phyloP scores from a whole-genome alignment of 2,888 invertebrate genomes.

The Deilephila porcellus region DNA sequence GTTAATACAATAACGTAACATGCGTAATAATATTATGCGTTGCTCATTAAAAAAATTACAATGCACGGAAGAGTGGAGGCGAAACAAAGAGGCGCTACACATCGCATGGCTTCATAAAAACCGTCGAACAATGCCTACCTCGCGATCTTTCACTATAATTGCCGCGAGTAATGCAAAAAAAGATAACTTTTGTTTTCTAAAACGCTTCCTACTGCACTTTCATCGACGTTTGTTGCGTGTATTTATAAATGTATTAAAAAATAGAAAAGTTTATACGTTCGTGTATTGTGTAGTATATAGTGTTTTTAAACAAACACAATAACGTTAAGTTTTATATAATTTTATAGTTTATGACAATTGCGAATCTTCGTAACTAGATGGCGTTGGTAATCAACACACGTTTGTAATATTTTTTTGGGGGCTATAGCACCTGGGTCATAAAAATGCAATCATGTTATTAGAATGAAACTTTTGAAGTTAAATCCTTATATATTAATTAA shows the following conservation, averaged over 20 bases:
- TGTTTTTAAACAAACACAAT: neutral
- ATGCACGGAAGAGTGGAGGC: constrained; percentile 71
- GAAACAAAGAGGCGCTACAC: constrained; percentile 52
- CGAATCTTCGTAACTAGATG: too few relatives aligned
- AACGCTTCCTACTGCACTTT: constrained; percentile 70
- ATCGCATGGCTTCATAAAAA: constrained; percentile 58
- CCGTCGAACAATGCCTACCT: constrained; percentile 60
- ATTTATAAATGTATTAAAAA: constrained; percentile 5
- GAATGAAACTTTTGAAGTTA: too few relatives aligned
- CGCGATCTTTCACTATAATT: constrained; percentile 75
- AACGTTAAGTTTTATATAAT: neutral
- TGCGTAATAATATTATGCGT: constrained; percentile 51
- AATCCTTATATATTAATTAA: too few relatives aligned
- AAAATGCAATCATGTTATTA: too few relatives aligned
- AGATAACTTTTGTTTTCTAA: constrained; percentile 77
- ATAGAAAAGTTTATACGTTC: constrained; percentile 2
- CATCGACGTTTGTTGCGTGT: constrained; percentile 39
- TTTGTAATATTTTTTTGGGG: too few relatives aligned
- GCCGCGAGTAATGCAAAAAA: constrained; percentile 58
- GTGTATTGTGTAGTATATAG: neutral
- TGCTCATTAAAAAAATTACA: constrained; percentile 44
- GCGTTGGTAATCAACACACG: too few relatives aligned
- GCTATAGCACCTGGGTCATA: too few relatives aligned
- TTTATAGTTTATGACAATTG: too few relatives aligned
- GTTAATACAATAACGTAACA: constrained; percentile 39